Percentiles rank a stretch among this genome's conserved stretches.
phyloP scores from a whole-genome alignment of 2,113 vertebrate genomes.

The Nothobranchius furzeri region DNA sequence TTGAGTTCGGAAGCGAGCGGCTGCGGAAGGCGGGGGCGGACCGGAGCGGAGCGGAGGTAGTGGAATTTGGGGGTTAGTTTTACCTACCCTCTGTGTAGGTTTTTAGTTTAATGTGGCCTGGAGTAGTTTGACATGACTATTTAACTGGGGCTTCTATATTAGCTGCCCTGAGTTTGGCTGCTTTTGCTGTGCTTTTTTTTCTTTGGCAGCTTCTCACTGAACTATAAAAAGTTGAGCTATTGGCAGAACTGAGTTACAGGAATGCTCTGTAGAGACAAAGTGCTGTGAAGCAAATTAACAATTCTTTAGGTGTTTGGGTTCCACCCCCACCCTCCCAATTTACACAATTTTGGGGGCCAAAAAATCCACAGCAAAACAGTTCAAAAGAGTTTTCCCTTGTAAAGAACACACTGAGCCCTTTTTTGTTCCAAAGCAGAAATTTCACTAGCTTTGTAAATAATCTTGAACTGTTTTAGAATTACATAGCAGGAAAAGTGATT shows the following conservation, averaged over 20 bases:
- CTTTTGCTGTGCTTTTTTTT: background rate
- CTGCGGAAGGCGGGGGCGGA: too few relatives aligned
- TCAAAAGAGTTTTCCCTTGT: background rate
- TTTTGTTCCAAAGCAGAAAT: background rate
- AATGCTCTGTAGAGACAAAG: background rate
- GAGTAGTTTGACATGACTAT: background rate
- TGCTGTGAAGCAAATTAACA: background rate
- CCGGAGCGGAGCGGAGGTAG: too few relatives aligned
- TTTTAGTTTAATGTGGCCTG: too few relatives aligned
- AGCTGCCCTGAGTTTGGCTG: background rate
- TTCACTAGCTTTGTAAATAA: background rate
- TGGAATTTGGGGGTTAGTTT: too few relatives aligned
- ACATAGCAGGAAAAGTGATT: background rate
- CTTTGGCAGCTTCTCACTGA: background rate
- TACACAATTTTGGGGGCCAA: background rate
- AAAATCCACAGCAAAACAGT: background rate
- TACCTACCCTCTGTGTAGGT: too few relatives aligned
- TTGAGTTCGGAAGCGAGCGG: too few relatives aligned
- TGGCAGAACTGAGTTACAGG: background rate
- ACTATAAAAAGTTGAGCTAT: background rate
- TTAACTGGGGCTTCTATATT: background rate
- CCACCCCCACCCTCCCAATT: background rate
- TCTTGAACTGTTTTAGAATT: background rate
- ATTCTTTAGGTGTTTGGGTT: background rate
- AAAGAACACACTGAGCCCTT: background rate